phyloP scores from a whole-genome alignment of 2,888 invertebrate genomes.

The Unio pictorum region DNA sequence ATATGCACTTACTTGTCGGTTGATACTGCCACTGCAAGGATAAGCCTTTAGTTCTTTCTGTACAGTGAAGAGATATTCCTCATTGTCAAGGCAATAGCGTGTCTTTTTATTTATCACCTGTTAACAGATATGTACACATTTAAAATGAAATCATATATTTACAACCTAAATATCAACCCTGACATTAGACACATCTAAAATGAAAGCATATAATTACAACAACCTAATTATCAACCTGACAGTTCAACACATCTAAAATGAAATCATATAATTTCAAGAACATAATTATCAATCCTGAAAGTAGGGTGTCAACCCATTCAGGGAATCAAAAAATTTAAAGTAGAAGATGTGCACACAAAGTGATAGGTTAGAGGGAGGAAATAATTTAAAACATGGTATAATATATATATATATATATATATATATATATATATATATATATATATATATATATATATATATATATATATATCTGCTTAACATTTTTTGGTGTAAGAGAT shows the following conservation, averaged over 20 bases:
- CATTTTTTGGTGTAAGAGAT: too few species aligned
- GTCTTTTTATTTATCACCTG: slow-evolving; percentile 27
- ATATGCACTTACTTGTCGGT: slow-evolving; percentile 31
- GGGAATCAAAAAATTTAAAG: too few species aligned
- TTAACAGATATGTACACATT: not conserved
- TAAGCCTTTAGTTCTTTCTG: slow-evolving; percentile 17
- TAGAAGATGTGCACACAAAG: too few species aligned
- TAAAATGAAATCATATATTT: not conserved
- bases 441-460: too few species aligned
- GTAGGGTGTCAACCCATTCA: too few species aligned
- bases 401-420: too few species aligned
- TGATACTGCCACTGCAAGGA: slow-evolving; percentile 30
- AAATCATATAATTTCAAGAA: not conserved
- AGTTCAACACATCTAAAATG: not conserved
- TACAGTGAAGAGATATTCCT: slow-evolving; percentile 46
- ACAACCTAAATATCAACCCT: not conserved
- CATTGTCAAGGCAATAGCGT: slow-evolving; percentile 49
- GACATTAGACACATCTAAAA: not conserved
- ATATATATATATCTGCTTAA: too few species aligned
- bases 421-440: too few species aligned
- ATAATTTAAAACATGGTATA: too few species aligned
- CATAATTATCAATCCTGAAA: not conserved
- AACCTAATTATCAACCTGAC: not conserved
- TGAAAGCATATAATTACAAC: not conserved
- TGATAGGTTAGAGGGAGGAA: too few species aligned